These are phyloP conservation scores for Chascanopsetta lugubris DNA, from an alignment of 2,113 vertebrate genomes.

Conservation along the genomic window DNA sequence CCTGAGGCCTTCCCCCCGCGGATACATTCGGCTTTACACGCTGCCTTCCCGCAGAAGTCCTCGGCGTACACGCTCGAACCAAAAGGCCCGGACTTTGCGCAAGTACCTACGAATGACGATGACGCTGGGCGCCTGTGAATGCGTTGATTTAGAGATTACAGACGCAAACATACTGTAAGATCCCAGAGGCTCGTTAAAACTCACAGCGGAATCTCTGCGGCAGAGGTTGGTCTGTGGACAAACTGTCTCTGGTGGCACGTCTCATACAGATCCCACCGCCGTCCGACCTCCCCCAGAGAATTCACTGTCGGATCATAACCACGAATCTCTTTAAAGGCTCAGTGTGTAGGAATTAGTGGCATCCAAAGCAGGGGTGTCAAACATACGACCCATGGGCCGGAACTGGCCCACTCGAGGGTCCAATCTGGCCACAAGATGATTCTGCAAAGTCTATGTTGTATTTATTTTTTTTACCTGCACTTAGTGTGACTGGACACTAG, in stretches of 20 bases:
- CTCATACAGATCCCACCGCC: slow-evolving; percentile 81
- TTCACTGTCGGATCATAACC: background rate
- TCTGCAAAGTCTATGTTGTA: no score
- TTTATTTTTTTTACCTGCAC: no score
- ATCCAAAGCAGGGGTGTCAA: no score
- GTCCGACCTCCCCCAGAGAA: slow-evolving; percentile 44
- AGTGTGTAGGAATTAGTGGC: no score
- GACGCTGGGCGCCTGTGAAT: slow-evolving; percentile 66
- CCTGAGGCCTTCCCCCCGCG: slow-evolving; percentile 59
- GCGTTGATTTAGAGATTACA: background rate
- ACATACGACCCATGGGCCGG: no score
- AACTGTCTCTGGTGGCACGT: slow-evolving; percentile 81
- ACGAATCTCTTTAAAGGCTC: background rate
- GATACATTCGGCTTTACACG: slow-evolving; percentile 72
- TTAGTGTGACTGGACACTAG: no score
- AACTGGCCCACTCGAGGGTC: no score
- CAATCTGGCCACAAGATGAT: no score
- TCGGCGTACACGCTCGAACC: slow-evolving; percentile 77
- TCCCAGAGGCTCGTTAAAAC: slow-evolving; percentile 6
- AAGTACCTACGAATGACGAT: slow-evolving; percentile 71
- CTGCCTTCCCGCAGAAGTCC: slow-evolving; percentile 81
- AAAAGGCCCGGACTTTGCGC: slow-evolving; percentile 71
- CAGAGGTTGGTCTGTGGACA: slow-evolving; percentile 55
- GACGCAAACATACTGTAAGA: slow-evolving; percentile 14
- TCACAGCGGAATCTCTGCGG: slow-evolving; percentile 70